These are phyloP conservation scores for Rhombomys opimus DNA, from an alignment of 2,113 vertebrate species.

Conservation along the genomic window DNA sequence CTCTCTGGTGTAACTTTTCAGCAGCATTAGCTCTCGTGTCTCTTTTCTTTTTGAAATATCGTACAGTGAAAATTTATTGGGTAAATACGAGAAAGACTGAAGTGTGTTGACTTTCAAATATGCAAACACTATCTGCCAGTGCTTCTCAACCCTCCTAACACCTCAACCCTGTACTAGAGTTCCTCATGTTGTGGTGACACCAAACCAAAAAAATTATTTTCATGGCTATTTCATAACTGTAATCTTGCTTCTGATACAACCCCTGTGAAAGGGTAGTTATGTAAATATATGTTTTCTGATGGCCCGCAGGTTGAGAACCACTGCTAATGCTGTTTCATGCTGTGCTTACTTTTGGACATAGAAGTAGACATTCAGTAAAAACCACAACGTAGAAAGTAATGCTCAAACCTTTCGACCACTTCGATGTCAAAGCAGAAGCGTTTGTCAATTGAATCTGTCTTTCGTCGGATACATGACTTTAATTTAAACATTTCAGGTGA, in stretches of 20 bases:
- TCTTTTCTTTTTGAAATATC: neutral
- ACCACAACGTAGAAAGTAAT: constrained; percentile 40
- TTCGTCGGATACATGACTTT: constrained; percentile 96
- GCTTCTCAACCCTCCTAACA: neutral
- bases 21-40: neutral
- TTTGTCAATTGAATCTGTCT: constrained; percentile 98
- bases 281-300: too few relatives aligned
- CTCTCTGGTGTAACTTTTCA: neutral
- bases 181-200: neutral
- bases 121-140: neutral
- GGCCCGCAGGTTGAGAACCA: neutral
- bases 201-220: neutral
- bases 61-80: neutral
- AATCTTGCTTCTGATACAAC: neutral
- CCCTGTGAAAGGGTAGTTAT: too few relatives aligned
- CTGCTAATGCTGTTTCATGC: neutral
- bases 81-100: neutral
- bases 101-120: neutral
- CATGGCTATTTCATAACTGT: neutral
- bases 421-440: constrained; percentile 99
- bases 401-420: constrained; percentile 95
- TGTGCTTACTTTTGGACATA: neutral
- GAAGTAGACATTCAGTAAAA: neutral
- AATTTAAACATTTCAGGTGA: constrained; percentile 96
- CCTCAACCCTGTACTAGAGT: neutral